Percentiles rank a stretch among this genome's conserved stretches.
phyloP scores from a whole-genome alignment of 2,888 invertebrate genomes.

The Lepidocyrtoides sp. region DNA sequence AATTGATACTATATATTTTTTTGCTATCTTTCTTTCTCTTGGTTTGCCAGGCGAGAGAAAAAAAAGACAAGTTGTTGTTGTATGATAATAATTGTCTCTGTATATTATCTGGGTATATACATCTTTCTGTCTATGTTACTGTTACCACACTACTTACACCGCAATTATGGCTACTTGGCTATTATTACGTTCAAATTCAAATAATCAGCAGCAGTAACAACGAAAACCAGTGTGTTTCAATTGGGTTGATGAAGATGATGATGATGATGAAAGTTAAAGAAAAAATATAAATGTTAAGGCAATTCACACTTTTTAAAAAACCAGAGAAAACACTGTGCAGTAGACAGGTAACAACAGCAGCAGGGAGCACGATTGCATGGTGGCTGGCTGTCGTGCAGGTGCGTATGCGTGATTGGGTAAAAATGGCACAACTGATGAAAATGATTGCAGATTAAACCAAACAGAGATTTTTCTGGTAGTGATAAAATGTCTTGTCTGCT shows the following conservation, averaged over 20 bases:
- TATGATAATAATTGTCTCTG: constrained; percentile 4
- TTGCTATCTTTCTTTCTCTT: constrained; percentile 17
- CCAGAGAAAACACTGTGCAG: not conserved
- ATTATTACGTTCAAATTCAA: not conserved
- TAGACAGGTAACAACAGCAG: not conserved
- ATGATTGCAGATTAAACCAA: not conserved
- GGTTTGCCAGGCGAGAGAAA: not conserved
- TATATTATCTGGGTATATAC: not conserved
- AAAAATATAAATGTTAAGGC: constrained; percentile 1
- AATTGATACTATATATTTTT: constrained; percentile 12
- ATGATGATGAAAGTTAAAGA: not conserved
- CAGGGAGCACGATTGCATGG: not conserved
- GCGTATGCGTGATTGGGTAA: constrained; percentile 4
- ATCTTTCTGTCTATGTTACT: constrained; percentile 18
- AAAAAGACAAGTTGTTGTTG: not conserved
- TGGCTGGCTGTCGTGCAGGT: constrained; percentile 28
- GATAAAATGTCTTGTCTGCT: not conserved
- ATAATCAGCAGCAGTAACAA: not conserved
- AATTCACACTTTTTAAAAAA: constrained; percentile 28
- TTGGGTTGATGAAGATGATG: not conserved
- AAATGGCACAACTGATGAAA: constrained; percentile 20
- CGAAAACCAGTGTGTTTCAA: constrained; percentile 1
- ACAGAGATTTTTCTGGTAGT: not conserved
- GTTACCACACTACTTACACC: constrained; percentile 35
- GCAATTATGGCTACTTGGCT: not conserved